phyloP scores from a whole-genome alignment of 2,888 invertebrate genomes.

The Macaria liturata region DNA sequence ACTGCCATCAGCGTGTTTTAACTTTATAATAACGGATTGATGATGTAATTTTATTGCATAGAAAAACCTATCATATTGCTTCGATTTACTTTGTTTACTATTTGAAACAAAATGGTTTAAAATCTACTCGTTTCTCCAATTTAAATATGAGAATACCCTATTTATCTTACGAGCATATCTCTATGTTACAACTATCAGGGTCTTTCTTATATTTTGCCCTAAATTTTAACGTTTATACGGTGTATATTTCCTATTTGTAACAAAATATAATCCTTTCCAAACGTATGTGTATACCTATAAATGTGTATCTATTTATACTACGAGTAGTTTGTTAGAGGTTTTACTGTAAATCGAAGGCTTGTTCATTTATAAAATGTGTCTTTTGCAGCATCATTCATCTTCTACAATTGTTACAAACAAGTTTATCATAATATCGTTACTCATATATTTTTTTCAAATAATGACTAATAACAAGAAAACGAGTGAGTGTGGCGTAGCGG shows the following conservation, averaged over 20 bases:
- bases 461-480: too few species aligned
- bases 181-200: constrained; percentile 30
- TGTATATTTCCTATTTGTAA: constrained; percentile 55
- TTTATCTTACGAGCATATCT: constrained; percentile 30
- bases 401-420: too few species aligned
- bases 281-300: constrained; percentile 30
- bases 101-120: too few species aligned
- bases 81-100: too few species aligned
- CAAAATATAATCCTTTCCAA: constrained; percentile 46
- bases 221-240: constrained; percentile 54
- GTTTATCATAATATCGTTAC: too few species aligned
- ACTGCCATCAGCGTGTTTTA: too few species aligned
- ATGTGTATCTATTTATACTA: constrained; percentile 34
- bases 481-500: too few species aligned
- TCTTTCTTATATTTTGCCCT: constrained; percentile 56
- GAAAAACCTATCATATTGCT: too few species aligned
- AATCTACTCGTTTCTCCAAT: constrained; percentile 22
- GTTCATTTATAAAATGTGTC: constrained; percentile 27
- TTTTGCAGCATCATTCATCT: too few species aligned
- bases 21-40: too few species aligned
- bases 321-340: constrained; percentile 54
- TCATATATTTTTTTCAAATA: too few species aligned
- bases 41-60: too few species aligned
- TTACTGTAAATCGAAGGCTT: constrained; percentile 51
- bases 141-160: constrained; percentile 52